phyloP scores from a whole-genome alignment of 2,113 vertebrate genomes.

The Alligator sinensis region DNA sequence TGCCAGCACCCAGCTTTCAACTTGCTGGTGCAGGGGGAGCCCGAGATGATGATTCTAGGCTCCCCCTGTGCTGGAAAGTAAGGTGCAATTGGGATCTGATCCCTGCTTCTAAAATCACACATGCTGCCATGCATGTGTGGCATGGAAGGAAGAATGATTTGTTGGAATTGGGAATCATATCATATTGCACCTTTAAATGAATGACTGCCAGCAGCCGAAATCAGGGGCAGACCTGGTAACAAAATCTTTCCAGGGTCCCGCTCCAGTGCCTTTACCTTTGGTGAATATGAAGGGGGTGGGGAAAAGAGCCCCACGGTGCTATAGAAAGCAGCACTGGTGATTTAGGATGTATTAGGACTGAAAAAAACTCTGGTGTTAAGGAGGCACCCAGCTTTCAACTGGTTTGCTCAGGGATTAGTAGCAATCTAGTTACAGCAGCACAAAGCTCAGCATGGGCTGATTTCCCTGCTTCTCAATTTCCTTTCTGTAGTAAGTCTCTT shows the following conservation, averaged over 20 bases:
- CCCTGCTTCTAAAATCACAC: too few species aligned
- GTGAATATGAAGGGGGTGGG: too few species aligned
- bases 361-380: not conserved
- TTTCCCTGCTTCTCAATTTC: not conserved
- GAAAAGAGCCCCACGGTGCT: not conserved
- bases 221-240: not conserved
- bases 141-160: too few species aligned
- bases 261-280: not conserved
- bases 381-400: not conserved
- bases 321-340: rapidly evolving
- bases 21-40: too few species aligned
- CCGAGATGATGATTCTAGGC: too few species aligned
- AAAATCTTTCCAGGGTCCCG: not conserved
- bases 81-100: too few species aligned
- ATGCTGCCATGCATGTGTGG: too few species aligned
- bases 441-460: not conserved
- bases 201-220: too few species aligned
- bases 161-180: too few species aligned
- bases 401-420: not conserved
- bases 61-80: too few species aligned
- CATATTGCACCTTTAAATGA: too few species aligned
- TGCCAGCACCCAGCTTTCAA: too few species aligned
- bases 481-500: not conserved
- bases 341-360: not conserved
- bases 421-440: not conserved